Base-by-base conservation (phyloP, 2,888 invertebrate genomes). In the Drosophila fulvimacula region DNA sequence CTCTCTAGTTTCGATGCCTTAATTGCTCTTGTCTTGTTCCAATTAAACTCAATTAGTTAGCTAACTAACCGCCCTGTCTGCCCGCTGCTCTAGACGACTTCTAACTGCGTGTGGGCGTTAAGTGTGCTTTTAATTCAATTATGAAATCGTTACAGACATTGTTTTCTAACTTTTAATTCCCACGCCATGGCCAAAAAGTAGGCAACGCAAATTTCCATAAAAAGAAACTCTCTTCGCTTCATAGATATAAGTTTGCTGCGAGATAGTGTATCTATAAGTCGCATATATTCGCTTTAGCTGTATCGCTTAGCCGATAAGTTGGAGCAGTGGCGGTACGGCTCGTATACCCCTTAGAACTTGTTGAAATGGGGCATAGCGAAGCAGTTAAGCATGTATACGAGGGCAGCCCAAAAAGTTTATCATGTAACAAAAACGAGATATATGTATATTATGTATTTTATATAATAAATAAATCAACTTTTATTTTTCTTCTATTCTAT, bases 41-140 rank as follows among this genome's bases (percentile, higher is more conserved):
- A 86, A 86, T 86, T 86, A 88, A 86, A 84, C 44, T 68, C 89
- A 86, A 86, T 86, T 86, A 89, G 79, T 73, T 76, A 51, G 57
- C 19, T 53, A 48, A 51, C 68, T 39, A 38, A 24, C 52, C 48
- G 34, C 52, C 42, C 6, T 7, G 27, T 24, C 27, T 36, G 10
- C n/a, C n/a, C 38, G 3, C 39, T n/a, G 27, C 38, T 30, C 17
- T 2, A 27, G 15, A 15, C 30, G 10, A 30, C 17, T 55, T 13
- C 69, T 61, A 65, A 60, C 56, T 60, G 38, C 24, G 69, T 69
- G 88, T 89, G 73, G 84, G 84, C 88, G 87, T 87, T 80, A 69
- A 82, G 42, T 77, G 70, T 62, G 61, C 55, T 71, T 62, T 88
- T 86, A 86, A 86, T 86, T 86, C 82, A 89, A 86, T 86, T 88